Evolutionary conservation across 2,797 vertebrate genomes (phyloP).

Genomic region (Carcharodon carcharias): DNA sequence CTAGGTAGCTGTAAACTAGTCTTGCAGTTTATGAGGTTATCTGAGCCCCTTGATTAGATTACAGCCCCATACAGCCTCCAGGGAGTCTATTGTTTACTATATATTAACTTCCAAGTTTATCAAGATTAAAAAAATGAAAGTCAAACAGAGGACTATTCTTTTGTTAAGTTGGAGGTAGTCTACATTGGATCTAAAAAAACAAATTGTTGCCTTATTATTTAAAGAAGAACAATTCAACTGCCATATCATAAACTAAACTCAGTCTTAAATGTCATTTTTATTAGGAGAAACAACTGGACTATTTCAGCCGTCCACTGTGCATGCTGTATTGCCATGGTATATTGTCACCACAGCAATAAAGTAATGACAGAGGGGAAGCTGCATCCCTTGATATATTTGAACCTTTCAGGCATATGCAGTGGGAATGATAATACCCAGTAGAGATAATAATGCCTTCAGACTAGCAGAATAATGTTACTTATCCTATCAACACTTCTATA

Average conservation of each 20-base stretch:
- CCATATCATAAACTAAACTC: background rate
- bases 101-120: background rate
- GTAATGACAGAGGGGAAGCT: background rate
- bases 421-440: background rate
- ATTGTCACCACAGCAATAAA: background rate
- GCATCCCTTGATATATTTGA: conserved; percentile 12
- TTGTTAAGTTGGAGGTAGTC: background rate
- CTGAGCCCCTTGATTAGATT: background rate
- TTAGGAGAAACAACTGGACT: background rate
- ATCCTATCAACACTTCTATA: background rate
- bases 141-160: background rate
- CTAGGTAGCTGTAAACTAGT: background rate
- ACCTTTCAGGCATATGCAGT: conserved; percentile 6
- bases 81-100: background rate
- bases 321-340: background rate
- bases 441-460: background rate
- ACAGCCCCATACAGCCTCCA: background rate
- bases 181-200: background rate
- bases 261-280: conserved; percentile 26
- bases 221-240: background rate
- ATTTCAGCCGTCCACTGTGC: background rate
- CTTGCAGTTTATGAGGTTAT: conserved; percentile 4
- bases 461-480: conserved; percentile 6
- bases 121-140: background rate
- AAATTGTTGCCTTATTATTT: background rate